A percentile compares a stretch with the other conserved stretches of the same genome.
phyloP scores from a whole-genome alignment of 2,113 vertebrate species.

The Odontesthes bonariensis region DNA sequence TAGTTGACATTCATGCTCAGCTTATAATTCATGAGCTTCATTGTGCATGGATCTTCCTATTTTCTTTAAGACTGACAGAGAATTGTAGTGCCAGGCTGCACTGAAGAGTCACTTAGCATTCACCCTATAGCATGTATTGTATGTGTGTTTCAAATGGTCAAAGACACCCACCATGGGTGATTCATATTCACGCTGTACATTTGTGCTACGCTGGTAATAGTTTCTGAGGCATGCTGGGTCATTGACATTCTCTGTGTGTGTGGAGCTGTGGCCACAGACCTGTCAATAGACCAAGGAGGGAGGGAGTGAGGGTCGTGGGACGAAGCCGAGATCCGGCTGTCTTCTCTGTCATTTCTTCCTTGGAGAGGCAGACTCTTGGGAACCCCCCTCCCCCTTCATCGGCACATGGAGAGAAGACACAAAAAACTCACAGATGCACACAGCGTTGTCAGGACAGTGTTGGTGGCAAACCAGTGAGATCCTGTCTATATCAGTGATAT shows the following conservation, averaged over 20 bases:
- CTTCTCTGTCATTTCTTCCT: constrained; percentile 73
- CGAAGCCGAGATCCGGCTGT: constrained; percentile 62
- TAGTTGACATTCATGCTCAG: constrained; percentile 71
- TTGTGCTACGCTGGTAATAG: constrained; percentile 65
- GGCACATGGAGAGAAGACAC: constrained; percentile 43
- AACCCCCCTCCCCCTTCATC: constrained; percentile 51
- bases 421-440: constrained; percentile 40
- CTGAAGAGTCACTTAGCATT: constrained; percentile 58
- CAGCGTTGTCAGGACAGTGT: constrained; percentile 1
- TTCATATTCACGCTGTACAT: constrained; percentile 69
- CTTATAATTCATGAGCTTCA: constrained; percentile 74
- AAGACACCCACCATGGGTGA: constrained; percentile 43
- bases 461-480: constrained; percentile 44
- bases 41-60: constrained; percentile 58
- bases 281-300: constrained; percentile 57
- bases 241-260: constrained; percentile 72
- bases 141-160: constrained; percentile 61
- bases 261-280: constrained; percentile 48
- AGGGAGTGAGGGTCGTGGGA: constrained; percentile 34
- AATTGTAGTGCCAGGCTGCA: constrained; percentile 1
- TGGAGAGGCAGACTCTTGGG: constrained; percentile 64
- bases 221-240: constrained; percentile 57
- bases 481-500: constrained; percentile 48
- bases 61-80: constrained; percentile 52
- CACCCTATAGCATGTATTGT: constrained; percentile 29